These are phyloP conservation scores for Tenualosa thibaudeaui DNA, from an alignment of 2,797 vertebrate species.

Conservation along the genomic window DNA sequence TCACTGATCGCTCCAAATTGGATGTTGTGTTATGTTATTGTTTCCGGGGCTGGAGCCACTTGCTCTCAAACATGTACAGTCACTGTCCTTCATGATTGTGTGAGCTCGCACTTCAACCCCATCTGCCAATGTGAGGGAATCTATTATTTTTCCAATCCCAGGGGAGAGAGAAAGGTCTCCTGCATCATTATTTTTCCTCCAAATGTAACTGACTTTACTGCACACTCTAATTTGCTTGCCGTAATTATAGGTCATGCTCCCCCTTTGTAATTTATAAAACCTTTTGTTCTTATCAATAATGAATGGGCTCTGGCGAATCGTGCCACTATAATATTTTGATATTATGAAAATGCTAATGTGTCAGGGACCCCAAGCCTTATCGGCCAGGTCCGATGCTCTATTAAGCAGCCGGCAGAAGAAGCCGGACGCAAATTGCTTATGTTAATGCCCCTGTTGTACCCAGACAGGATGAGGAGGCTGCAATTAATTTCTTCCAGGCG, in stretches of 20 bases:
- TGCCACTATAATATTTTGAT: slow-evolving; percentile 88
- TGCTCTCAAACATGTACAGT: slow-evolving; percentile 76
- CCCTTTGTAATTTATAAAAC: slow-evolving; percentile 94
- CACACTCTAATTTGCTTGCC: slow-evolving; percentile 97
- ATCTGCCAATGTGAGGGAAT: slow-evolving; percentile 83
- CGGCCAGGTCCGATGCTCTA: slow-evolving; percentile 90
- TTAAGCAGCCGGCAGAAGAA: slow-evolving; percentile 94
- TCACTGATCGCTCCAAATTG: slow-evolving; percentile 17
- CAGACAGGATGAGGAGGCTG: slow-evolving; percentile 90
- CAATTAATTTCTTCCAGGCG: slow-evolving; percentile 96
- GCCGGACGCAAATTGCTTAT: slow-evolving; percentile 97
- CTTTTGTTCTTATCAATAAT: slow-evolving; percentile 99
- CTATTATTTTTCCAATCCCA: slow-evolving; percentile 87
- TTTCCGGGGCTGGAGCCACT: slow-evolving; percentile 63
- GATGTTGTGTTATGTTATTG: slow-evolving; percentile 48
- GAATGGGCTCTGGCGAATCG: slow-evolving; percentile 88
- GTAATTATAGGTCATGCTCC: slow-evolving; percentile 99
- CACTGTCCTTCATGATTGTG: slow-evolving; percentile 79
- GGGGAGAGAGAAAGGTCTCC: slow-evolving; percentile 84
- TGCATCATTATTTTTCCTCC: slow-evolving; percentile 95
- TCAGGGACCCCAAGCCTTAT: slow-evolving; percentile 87
- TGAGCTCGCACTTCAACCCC: slow-evolving; percentile 75
- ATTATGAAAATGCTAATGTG: slow-evolving; percentile 96
- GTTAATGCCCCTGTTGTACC: slow-evolving; percentile 96
- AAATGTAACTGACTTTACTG: slow-evolving; percentile 94